Percentiles rank a stretch among this genome's conserved stretches.
Conservation (phyloP, 2,888 invertebrate genomes). For the Dichetophora obliterata region DNA sequence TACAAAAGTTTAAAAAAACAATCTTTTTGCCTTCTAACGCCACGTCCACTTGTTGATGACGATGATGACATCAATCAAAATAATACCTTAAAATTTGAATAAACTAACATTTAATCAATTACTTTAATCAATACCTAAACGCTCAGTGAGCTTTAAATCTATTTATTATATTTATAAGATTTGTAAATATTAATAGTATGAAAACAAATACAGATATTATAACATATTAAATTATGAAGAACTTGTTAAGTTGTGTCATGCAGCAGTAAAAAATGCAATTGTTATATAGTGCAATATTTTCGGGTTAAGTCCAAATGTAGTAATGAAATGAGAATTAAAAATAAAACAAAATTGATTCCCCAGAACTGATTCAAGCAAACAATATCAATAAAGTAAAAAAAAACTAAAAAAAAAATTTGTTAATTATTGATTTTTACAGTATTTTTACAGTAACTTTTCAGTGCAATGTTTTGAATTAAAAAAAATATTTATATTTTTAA, state of each 20-base stretch:
- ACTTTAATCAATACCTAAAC: background rate
- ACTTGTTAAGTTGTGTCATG: background rate
- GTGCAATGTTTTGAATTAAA: background rate
- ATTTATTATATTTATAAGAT: slow-evolving; percentile 27
- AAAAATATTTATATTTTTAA: background rate
- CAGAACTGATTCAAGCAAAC: background rate
- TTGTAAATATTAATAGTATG: background rate
- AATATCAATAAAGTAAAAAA: slow-evolving; percentile 1
- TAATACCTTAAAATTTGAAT: background rate
- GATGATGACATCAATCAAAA: background rate
- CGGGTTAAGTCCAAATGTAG: background rate
- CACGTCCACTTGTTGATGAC: slow-evolving; percentile 25
- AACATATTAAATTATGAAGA: background rate
- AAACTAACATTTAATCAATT: background rate
- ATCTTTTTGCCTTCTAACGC: slow-evolving; percentile 26
- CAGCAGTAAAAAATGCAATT: slow-evolving; percentile 10
- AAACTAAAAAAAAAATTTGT: background rate
- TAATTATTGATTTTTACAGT: background rate
- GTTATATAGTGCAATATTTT: slow-evolving; percentile 23
- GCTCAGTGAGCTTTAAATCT: background rate
- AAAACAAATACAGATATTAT: background rate
- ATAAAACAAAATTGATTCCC: background rate
- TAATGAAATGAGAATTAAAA: background rate
- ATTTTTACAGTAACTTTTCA: background rate
- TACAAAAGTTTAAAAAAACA: slow-evolving; percentile 24